Conservation (phyloP, 2,113 vertebrate species). For the Lichenostomus cassidix region DNA sequence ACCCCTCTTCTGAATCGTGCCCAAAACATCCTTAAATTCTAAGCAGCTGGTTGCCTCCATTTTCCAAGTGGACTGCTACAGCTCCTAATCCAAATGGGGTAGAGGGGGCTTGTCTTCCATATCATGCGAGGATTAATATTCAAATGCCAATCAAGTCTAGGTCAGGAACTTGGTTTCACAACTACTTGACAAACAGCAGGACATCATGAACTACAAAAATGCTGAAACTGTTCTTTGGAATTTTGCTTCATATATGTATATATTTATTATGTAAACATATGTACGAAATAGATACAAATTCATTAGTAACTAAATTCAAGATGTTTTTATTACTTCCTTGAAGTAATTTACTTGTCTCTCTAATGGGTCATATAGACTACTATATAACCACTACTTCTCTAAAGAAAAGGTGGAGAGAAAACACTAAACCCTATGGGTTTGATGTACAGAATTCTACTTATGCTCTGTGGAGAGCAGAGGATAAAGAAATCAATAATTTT, state of each 20-base stretch:
- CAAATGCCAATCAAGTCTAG: neutral
- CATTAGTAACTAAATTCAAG: neutral
- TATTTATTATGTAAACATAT: neutral
- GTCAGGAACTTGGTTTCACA: neutral
- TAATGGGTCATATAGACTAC: neutral
- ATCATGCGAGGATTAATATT: neutral
- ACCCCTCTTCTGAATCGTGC: neutral
- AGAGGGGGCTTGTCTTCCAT: neutral
- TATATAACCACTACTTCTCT: neutral
- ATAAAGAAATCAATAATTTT: neutral
- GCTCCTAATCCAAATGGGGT: neutral
- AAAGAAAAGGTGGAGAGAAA: neutral
- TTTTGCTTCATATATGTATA: neutral
- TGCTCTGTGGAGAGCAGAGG: neutral
- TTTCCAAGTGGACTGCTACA: neutral
- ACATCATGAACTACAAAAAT: neutral
- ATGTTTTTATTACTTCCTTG: neutral
- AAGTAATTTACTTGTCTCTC: neutral
- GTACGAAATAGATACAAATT: neutral
- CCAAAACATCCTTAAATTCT: neutral
- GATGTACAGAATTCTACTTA: accelerated
- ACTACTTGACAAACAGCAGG: neutral
- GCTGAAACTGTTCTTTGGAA: neutral
- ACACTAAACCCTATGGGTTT: neutral
- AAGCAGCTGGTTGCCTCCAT: neutral